These are phyloP conservation scores for Gandaritis pyraliata DNA, from an alignment of 2,888 invertebrate species.

Conservation along the genomic window DNA sequence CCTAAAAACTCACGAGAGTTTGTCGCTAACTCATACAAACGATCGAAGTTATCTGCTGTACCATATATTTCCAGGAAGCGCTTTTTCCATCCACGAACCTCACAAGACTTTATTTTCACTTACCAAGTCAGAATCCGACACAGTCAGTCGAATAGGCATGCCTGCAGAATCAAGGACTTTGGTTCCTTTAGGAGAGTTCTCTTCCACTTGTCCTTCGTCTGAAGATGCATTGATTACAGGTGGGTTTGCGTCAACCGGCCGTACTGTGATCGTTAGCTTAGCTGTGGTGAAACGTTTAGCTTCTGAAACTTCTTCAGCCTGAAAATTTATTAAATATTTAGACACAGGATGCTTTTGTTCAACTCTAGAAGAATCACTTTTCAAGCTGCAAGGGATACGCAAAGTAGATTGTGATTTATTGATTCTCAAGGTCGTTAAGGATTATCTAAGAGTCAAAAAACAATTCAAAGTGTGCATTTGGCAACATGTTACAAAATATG, in stretches of 20 bases:
- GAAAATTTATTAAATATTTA: neutral
- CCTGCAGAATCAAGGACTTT: constrained; percentile 88
- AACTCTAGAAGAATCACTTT: no score
- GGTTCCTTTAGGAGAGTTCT: constrained; percentile 94
- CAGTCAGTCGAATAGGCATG: constrained; percentile 88
- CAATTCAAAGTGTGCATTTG: no score
- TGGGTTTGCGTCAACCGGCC: constrained; percentile 94
- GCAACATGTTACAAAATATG: no score
- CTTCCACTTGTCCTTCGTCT: constrained; percentile 91
- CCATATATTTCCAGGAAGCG: no score
- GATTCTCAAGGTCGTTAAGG: neutral
- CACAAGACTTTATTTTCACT: constrained; percentile 50
- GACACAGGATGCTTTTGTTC: no score
- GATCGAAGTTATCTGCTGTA: no score
- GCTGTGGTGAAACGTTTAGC: constrained; percentile 92
- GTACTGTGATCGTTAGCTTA: constrained; percentile 91
- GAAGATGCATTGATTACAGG: constrained; percentile 90
- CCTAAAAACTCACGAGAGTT: no score
- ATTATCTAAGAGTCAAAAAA: no score
- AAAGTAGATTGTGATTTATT: neutral
- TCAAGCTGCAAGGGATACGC: neutral
- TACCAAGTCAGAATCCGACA: constrained; percentile 94
- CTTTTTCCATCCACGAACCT: no score
- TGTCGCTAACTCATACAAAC: no score
- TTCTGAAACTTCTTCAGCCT: constrained; percentile 93